A percentile compares a stretch with the other conserved stretches of the same genome.
Evolutionary conservation across 2,113 vertebrate species (phyloP).

Genomic region (Percina caprodes): DNA sequence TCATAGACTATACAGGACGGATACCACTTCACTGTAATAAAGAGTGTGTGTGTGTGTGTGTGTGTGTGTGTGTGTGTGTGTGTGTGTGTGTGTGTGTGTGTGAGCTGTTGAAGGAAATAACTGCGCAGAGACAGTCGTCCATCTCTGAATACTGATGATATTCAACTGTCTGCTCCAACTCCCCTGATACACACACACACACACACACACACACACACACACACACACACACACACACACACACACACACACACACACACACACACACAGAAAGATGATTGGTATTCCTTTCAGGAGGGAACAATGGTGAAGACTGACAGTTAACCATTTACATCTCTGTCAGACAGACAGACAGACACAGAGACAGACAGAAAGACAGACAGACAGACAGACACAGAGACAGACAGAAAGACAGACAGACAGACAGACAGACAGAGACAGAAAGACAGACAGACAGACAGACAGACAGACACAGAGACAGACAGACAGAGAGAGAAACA

Average conservation of each 20-base stretch:
- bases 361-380: not conserved
- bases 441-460: not conserved
- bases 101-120: conserved; percentile 52
- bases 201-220: conserved; percentile 29
- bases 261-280: conserved; percentile 25
- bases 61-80: conserved; percentile 15
- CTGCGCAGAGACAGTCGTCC: conserved; percentile 47
- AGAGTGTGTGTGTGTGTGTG: conserved; percentile 6
- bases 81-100: conserved; percentile 12
- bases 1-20: not conserved
- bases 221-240: conserved; percentile 31
- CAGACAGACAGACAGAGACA: not conserved
- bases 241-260: conserved; percentile 21
- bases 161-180: conserved; percentile 58
- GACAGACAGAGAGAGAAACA: too few relatives aligned
- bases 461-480: not conserved
- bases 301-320: conserved; percentile 37
- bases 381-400: not conserved
- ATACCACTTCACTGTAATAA: not conserved
- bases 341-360: not conserved
- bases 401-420: not conserved
- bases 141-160: conserved; percentile 70
- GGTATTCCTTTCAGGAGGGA: conserved; percentile 51
- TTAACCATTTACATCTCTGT: conserved; percentile 45
- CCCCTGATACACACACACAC: conserved; percentile 44